phyloP scores from a whole-genome alignment of 2,888 invertebrate species.

The Cephus pulcher region DNA sequence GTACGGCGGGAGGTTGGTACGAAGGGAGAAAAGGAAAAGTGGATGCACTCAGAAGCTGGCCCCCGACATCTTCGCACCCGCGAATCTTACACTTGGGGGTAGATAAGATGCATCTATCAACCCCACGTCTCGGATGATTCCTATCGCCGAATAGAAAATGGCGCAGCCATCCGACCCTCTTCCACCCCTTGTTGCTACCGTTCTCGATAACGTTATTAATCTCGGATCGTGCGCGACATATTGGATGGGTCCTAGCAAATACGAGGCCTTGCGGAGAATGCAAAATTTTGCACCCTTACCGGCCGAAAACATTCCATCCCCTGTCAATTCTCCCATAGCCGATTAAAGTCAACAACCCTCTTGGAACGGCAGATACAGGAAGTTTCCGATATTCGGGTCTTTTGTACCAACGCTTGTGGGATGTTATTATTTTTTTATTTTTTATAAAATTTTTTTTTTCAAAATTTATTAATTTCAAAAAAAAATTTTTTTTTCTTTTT shows the following conservation, averaged over 20 bases:
- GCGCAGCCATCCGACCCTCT: neutral
- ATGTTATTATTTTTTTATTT: neutral
- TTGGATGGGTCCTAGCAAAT: neutral
- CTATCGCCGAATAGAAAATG: conserved; percentile 2
- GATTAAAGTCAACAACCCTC: neutral
- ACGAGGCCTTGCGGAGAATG: neutral
- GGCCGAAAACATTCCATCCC: neutral
- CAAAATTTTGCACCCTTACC: neutral
- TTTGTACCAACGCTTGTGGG: neutral
- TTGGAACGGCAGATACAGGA: neutral
- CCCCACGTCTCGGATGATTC: conserved; percentile 2
- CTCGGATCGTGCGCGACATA: conserved; percentile 6
- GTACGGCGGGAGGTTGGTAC: conserved; percentile 5
- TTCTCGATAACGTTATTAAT: conserved; percentile 2
- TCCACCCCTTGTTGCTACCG: neutral
- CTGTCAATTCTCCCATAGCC: neutral
- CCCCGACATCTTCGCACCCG: conserved; percentile 4
- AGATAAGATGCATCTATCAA: conserved; percentile 30
- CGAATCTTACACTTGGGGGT: conserved; percentile 19
- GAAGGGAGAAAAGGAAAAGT: conserved; percentile 1
- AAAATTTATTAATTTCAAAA: neutral
- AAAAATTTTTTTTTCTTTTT: neutral
- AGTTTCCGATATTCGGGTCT: neutral
- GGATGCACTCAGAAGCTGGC: conserved; percentile 14
- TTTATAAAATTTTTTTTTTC: neutral